Base-by-base conservation (phyloP, 64 coral and sea anemone species). In the Pocillopora damicornis region DNA sequence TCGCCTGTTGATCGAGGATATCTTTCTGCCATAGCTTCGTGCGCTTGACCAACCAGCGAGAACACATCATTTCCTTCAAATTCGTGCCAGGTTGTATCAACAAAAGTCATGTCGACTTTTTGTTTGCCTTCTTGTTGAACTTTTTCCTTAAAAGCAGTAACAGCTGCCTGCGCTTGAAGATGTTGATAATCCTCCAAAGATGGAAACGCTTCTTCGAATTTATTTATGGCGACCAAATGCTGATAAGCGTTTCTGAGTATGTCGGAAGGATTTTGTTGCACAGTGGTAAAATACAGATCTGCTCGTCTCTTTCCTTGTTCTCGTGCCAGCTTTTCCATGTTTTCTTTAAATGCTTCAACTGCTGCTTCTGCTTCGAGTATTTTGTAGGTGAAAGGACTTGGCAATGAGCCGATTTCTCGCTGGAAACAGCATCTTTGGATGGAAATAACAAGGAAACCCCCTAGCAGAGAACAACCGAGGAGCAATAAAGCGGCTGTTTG, bases 1-100 rank as follows among this genome's bases (percentile, higher is more conserved):
- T 96, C 94, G 18, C 94, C 94, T 22, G 94, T 96, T 57, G 91
- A 93, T 38, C 94, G 91, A 15, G 94, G 94, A 84, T 96, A 96
- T 34, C 94, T 78, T 3, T 96, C 94, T 13, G 67, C 77, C 57
- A 96, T 90, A 4, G 94, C 86, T 15, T 93, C 94, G 11, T 87
- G 89, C 23, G 69, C 94, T 57, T 88, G 87, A 23, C 80, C 73
- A 17, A 96, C 91, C 26, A 96, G 18, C 0, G 20, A 13, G 23
- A 93, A 89, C 1, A 88, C 71, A 51, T 93, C 87, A 18, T 59
- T 93, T 20, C 71, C 76, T 16, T 96, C 94, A 38, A 92, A 92
- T 34, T 95, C 90, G 9, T 15, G 84, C 87, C 86, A 87, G 12
- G 94, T 92, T 15, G 86, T 92, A 80, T 96, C 94, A 10, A 74